A percentile compares a stretch with the other conserved stretches of the same genome.
phyloP scores from a whole-genome alignment of 2,888 invertebrate genomes.

The Epistrophella euchroma region DNA sequence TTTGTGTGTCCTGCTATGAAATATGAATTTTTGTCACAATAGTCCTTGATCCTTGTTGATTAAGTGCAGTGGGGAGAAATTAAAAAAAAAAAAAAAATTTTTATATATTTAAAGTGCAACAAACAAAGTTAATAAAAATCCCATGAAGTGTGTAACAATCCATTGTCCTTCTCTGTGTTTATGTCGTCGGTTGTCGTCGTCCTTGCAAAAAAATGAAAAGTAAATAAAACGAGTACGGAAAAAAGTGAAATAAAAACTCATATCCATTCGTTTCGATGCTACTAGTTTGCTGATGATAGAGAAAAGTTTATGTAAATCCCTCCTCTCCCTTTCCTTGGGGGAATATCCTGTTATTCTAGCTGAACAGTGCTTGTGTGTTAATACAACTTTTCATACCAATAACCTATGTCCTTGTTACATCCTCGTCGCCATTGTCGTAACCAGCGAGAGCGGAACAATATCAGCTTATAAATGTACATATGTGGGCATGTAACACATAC shows the following conservation, averaged over 20 bases:
- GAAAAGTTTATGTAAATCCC: conserved; percentile 65
- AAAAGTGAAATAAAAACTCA: conserved; percentile 15
- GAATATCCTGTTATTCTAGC: conserved; percentile 54
- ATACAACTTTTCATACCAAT: conserved; percentile 25
- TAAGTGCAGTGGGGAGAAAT: conserved; percentile 44
- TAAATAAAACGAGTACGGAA: conserved; percentile 27
- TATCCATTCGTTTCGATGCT: conserved; percentile 30
- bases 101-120: conserved; percentile 62
- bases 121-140: conserved; percentile 58
- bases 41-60: conserved; percentile 70
- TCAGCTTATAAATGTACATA: neutral
- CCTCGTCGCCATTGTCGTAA: neutral
- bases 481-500: conserved; percentile 50
- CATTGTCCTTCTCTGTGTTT: conserved; percentile 23
- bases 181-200: conserved; percentile 13
- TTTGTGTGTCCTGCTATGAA: conserved; percentile 37
- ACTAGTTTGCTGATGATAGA: conserved; percentile 49
- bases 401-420: conserved; percentile 63
- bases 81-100: conserved; percentile 26
- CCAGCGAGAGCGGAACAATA: conserved; percentile 8
- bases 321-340: neutral
- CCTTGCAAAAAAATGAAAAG: conserved; percentile 27
- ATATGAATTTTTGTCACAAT: conserved; percentile 55
- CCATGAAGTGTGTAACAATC: conserved; percentile 32
- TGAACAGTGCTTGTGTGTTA: conserved; percentile 34